A percentile compares a stretch with the other conserved stretches of the same genome.
These are phyloP conservation scores for Tetramorium alpestre DNA, from an alignment of 1,140 invertebrate species.

Conservation along the genomic window DNA sequence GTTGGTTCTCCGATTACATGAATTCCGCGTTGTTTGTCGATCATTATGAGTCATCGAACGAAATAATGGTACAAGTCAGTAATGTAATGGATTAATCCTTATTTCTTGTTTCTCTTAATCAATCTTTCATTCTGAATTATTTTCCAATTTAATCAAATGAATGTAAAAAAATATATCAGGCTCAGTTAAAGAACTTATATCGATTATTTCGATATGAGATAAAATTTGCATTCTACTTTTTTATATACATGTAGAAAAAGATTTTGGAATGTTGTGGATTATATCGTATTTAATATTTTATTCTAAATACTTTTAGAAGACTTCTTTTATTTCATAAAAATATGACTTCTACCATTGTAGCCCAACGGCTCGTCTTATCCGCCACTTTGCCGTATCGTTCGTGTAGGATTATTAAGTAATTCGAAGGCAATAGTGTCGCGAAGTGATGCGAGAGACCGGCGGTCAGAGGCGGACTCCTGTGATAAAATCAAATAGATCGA, in stretches of 20 bases:
- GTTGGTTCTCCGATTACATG: neutral
- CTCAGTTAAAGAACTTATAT: neutral
- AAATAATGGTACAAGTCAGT: conserved; percentile 32
- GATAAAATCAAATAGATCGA: conserved; percentile 81
- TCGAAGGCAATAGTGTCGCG: conserved; percentile 49
- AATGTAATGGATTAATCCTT: neutral
- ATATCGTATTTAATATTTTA: neutral
- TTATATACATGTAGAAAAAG: neutral
- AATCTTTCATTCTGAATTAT: neutral
- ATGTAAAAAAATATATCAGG: neutral
- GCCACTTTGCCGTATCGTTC: conserved; percentile 45
- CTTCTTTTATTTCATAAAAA: neutral
- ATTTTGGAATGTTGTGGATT: neutral
- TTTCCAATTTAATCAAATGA: conserved; percentile 11
- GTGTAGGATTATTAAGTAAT: conserved; percentile 20
- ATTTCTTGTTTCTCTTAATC: neutral
- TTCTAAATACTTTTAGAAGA: neutral
- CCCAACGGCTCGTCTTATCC: conserved; percentile 39
- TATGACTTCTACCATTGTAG: conserved; percentile 32
- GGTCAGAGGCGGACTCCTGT: conserved; percentile 81
- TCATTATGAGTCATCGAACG: conserved; percentile 17
- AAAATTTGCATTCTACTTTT: neutral
- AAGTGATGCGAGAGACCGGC: conserved; percentile 55
- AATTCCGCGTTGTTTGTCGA: conserved; percentile 6
- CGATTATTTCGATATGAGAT: neutral